Conservation (phyloP, 1,140 invertebrate genomes). For the Lepidostoma basale region DNA sequence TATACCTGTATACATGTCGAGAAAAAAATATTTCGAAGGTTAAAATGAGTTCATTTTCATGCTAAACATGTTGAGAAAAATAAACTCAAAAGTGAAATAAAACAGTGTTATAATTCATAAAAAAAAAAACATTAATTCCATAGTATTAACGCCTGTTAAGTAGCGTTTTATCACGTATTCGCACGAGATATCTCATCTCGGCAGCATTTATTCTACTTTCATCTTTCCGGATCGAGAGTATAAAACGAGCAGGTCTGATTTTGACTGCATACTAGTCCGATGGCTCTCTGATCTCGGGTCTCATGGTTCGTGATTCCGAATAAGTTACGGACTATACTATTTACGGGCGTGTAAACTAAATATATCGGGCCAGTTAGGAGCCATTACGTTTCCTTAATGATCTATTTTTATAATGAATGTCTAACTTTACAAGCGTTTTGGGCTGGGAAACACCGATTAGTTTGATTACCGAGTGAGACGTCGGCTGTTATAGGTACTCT, state of each 20-base stretch:
- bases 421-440: constrained; percentile 4
- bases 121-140: too few relatives aligned
- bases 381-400: constrained; percentile 12
- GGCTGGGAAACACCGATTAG: constrained; percentile 7
- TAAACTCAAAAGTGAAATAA: too few relatives aligned
- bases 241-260: too few relatives aligned
- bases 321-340: constrained; percentile 18
- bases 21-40: too few relatives aligned
- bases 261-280: not conserved
- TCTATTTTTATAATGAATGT: constrained; percentile 18
- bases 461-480: not conserved
- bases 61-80: too few relatives aligned
- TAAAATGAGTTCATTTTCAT: too few relatives aligned
- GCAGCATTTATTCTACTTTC: too few relatives aligned
- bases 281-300: not conserved
- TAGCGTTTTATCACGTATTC: too few relatives aligned
- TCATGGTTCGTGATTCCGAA: not conserved
- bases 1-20: too few relatives aligned
- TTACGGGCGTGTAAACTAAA: constrained; percentile 25
- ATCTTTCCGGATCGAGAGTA: not conserved
- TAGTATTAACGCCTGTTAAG: too few relatives aligned
- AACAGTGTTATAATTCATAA: too few relatives aligned
- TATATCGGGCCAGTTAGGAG: constrained; percentile 17
- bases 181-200: not conserved
- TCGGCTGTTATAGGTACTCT: too few relatives aligned